phyloP scores from a whole-genome alignment of 2,797 vertebrate species.

The Anolis apletophallus region DNA sequence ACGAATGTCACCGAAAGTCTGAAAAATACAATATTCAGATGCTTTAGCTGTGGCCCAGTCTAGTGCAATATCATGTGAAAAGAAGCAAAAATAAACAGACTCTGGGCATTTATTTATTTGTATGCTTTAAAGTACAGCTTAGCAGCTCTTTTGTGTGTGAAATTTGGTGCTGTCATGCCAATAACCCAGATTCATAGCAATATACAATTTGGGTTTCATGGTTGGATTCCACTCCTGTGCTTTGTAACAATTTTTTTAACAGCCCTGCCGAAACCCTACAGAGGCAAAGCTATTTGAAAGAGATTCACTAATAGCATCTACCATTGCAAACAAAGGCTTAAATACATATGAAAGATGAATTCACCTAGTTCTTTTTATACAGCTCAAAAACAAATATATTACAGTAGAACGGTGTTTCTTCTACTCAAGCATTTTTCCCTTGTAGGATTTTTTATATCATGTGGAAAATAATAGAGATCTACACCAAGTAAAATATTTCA shows the following conservation, averaged over 20 bases:
- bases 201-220: slow-evolving; percentile 69
- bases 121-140: slow-evolving; percentile 51
- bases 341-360: slow-evolving; percentile 66
- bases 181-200: slow-evolving; percentile 62
- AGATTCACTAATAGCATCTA: slow-evolving; percentile 64
- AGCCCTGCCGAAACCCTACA: slow-evolving; percentile 65
- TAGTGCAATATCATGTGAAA: slow-evolving; percentile 47
- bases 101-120: slow-evolving; percentile 18
- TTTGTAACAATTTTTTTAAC: slow-evolving; percentile 70
- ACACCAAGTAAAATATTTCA: slow-evolving; percentile 54
- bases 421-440: slow-evolving; percentile 54
- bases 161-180: slow-evolving; percentile 68
- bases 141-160: slow-evolving; percentile 57
- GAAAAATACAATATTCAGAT: slow-evolving; percentile 50
- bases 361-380: slow-evolving; percentile 61
- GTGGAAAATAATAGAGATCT: slow-evolving; percentile 52
- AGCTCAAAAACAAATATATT: slow-evolving; percentile 48
- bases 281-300: slow-evolving; percentile 53
- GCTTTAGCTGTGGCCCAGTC: slow-evolving; percentile 15
- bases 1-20: slow-evolving; percentile 85
- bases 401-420: slow-evolving; percentile 23
- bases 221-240: slow-evolving; percentile 63
- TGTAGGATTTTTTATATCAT: slow-evolving; percentile 35
- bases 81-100: slow-evolving; percentile 49
- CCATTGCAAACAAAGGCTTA: slow-evolving; percentile 57